A percentile compares a stretch with the other conserved stretches of the same genome.
These are phyloP conservation scores for Drymodes brunneopygia DNA, from an alignment of 2,113 vertebrate genomes.

Conservation along the genomic window DNA sequence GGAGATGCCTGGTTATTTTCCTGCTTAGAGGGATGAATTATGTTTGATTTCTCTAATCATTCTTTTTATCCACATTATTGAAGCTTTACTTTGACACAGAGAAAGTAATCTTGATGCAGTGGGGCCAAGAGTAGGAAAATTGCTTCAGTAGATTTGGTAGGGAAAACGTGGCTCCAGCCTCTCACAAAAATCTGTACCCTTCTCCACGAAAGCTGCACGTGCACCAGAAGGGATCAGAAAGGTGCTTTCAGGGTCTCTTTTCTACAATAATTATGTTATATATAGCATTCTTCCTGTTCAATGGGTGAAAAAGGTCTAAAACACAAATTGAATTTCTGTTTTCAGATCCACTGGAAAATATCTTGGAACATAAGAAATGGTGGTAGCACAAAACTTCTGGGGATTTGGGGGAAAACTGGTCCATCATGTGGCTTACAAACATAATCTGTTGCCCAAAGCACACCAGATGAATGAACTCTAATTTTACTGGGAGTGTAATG, in stretches of 20 bases:
- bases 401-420: background rate
- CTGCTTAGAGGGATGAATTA: background rate
- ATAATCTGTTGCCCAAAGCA: background rate
- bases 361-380: background rate
- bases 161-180: background rate
- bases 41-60: background rate
- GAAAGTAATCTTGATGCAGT: background rate
- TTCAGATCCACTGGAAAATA: background rate
- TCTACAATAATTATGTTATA: background rate
- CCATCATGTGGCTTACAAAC: background rate
- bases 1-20: background rate
- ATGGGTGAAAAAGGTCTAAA: background rate
- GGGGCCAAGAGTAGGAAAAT: background rate
- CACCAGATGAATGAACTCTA: rapidly evolving
- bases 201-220: background rate
- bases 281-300: background rate
- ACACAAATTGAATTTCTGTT: background rate
- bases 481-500: background rate
- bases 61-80: background rate
- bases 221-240: background rate
- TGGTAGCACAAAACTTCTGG: background rate
- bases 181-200: background rate
- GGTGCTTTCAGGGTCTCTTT: background rate
- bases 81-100: constrained; percentile 1
- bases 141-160: background rate